Base-by-base conservation (phyloP, 2,797 vertebrate genomes). In the Ptychadena robeensis region DNA sequence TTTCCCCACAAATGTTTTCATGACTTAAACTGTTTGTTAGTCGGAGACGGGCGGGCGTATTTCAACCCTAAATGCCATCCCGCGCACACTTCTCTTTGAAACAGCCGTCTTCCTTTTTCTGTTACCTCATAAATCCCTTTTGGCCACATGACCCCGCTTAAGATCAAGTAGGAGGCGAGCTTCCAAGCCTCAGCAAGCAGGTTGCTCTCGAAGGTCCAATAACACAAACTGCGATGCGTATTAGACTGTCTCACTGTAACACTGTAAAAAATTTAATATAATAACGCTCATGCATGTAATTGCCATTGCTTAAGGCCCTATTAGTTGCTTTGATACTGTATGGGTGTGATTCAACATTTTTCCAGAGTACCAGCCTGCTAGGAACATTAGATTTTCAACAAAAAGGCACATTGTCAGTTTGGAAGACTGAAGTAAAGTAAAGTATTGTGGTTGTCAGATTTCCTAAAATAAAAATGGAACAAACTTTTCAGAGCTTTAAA, bases 71-170 rank as follows among this genome's bases (percentile, higher is more conserved):
- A 82, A 69, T 76, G 65, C 80, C 80, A 82, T 82, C 80, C 65
- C 53, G 32, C 53, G 69, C 53, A 28, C 73, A 76, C 73, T 48
- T 25, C 65, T 70, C 73, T 70, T 59, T 76, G 65, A 82, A 76
- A 82, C 72, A 69, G 27, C 80, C 61, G 72, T 75, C 68, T 73
- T 75, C 80, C 72, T 82, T 65, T 61, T 69, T 75, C 73, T 82
- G 73, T 70, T 76, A 82, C 80, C 66, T 82, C 80, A 48, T 82
- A 82, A 82, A 82, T 82, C 72, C 66, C 71, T 82, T 31, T 69
- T 75, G 65, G 48, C 73, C 73, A 82, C 65, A 76, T 82, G 80
- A 82, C 80, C 80, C 48, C 0, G 53, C 80, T 70, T 63, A 68
- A 69, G 73, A 82, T 82, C 64, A 44, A 76, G 72, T 44, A n/a